Evolutionary conservation across 1,140 invertebrate species (phyloP).

Genomic region (Trichomalopsis sarcophagae): DNA sequence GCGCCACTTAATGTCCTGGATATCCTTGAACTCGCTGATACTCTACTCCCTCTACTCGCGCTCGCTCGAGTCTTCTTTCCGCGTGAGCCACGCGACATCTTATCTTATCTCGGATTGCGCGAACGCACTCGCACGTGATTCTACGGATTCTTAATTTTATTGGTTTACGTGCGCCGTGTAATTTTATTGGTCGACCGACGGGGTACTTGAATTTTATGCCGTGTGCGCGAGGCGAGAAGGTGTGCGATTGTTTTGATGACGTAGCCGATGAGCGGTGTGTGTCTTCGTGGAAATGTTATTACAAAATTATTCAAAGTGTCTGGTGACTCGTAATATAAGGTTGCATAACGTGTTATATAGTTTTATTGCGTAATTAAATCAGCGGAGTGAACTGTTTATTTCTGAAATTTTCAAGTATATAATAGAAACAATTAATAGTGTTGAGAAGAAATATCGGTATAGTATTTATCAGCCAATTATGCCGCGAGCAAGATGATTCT

Average conservation of each 20-base stretch:
- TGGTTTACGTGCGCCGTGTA: not conserved
- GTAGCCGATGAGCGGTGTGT: not conserved
- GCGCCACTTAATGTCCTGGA: slow-evolving; percentile 27
- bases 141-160: not conserved
- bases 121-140: not conserved
- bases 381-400: not conserved
- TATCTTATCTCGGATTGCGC: not conserved
- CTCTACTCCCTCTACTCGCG: not conserved
- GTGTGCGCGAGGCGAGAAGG: too few species aligned
- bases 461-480: slow-evolving; percentile 30
- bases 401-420: not conserved
- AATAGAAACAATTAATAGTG: too few species aligned
- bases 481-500: slow-evolving; percentile 18
- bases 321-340: too few species aligned
- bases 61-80: too few species aligned
- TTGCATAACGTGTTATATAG: too few species aligned
- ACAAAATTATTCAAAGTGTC: not conserved
- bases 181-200: not conserved
- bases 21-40: slow-evolving; percentile 35
- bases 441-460: not conserved
- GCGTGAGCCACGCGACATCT: not conserved
- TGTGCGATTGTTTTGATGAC: too few species aligned
- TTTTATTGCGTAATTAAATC: not conserved
- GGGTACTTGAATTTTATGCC: too few species aligned
- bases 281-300: not conserved